phyloP scores from a whole-genome alignment of 2,113 vertebrate genomes.

The Tragelaphus scriptus region DNA sequence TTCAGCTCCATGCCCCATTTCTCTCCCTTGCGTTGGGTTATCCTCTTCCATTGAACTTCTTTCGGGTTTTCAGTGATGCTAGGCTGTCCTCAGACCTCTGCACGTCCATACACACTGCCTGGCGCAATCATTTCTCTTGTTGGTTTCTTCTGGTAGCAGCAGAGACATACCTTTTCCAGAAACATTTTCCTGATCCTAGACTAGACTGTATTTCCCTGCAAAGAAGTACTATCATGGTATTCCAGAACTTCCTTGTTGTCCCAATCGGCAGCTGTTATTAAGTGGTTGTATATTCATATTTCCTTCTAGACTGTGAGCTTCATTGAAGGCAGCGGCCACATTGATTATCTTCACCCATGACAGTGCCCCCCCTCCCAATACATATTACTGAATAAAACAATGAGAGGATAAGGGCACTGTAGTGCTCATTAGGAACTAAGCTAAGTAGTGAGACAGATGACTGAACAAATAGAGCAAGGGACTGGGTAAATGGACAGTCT shows the following conservation, averaged over 20 bases:
- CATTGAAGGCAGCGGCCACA: not conserved
- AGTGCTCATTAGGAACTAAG: not conserved
- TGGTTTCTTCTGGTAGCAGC: not conserved
- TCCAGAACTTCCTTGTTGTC: not conserved
- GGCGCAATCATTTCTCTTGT: not conserved
- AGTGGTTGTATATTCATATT: not conserved
- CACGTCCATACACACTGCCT: not conserved
- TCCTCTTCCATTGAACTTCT: not conserved
- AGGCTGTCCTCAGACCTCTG: not conserved
- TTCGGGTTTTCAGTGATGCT: not conserved
- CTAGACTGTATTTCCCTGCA: not conserved
- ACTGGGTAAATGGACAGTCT: not conserved
- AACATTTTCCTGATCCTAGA: not conserved
- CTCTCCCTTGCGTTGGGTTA: not conserved
- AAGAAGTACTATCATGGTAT: not conserved
- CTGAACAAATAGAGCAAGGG: not conserved
- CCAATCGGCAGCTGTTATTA: not conserved
- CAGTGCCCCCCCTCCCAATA: too few relatives aligned
- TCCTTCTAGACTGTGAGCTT: not conserved
- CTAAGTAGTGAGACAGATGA: not conserved
- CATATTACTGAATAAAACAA: not conserved
- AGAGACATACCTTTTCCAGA: not conserved
- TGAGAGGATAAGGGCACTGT: not conserved
- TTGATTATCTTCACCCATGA: not conserved
- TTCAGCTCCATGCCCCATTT: not conserved